Evolutionary conservation across 1,140 invertebrate species (phyloP), one percentile per base, ranked within the genome.

Genomic region (Papilio helenus): DNA sequence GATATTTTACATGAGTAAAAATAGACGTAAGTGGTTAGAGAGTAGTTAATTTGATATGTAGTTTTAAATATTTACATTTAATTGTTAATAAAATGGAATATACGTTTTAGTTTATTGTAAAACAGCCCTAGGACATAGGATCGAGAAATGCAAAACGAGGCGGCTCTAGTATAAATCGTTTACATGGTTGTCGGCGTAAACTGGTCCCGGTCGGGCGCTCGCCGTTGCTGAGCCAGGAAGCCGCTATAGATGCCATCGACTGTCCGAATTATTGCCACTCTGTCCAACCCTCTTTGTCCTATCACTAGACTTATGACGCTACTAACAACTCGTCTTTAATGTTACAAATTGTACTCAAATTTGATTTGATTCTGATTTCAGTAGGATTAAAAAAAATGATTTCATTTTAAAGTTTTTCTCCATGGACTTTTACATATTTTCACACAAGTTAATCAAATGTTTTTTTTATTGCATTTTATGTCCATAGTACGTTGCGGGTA

Each of bases 111-210:
- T 29, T 29, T 74, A 68, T 46, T n/a, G 14, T 55, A 49, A 82
- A 85, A 72, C 91, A 93, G 82, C 92, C 92, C 92, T 94, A 84
- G 84, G 86, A 89, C 85, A 90, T 87, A 85, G 86, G 89, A 92
- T 92, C 91, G 87, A 85, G 89, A 92, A 92, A 94, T 92, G 92
- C 92, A 93, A 93, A 94, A 93, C 92, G 86, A 91, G 88, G 84
- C 84, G 88, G 83, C 84, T 87, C 87, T 87, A 90, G 92, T 90
- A 94, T 93, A 94, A 94, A 94, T 94, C 89, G 92, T 94, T 94
- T 94, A 94, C 92, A 94, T 94, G 92, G 87, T 92, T 93, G 92
- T 94, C 92, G 92, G 92, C 91, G 91, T 94, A 94, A 93, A 94
- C 92, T 93, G 92, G 92, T 93, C 92, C 83, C 87, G 83, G 86